Evolutionary conservation across 1,140 invertebrate species (phyloP), one percentile per base, ranked within the genome.

Genomic region (Planococcus citri): DNA sequence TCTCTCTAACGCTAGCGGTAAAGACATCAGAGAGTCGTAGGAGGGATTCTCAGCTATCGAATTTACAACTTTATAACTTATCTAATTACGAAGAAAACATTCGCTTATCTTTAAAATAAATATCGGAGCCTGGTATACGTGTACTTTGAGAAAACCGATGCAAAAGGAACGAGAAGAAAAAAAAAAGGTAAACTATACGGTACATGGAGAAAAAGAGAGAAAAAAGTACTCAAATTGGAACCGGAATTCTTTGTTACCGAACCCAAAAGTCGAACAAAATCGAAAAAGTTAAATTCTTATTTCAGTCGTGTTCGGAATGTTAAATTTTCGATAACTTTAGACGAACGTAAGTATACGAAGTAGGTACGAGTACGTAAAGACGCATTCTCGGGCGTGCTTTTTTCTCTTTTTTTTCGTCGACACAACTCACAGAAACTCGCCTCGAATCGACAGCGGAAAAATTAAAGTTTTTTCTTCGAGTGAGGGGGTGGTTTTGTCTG

Each of bases 281-380:
- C 41, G 41, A 51, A 51, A 51, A 51, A 51, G 41, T 51, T 51
- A 51, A 51, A 51, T 51, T 51, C 41, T 51, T 51, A 51, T 51
- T 51, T 51, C 12, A 17, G 41, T 17, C 41, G 41, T 51, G 41
- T 17, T 14, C n/a, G 41, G 41, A 51, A 51, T 51, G 41, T n/a
- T 6, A 51, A 51, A 51, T 51, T 51, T 33, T 33, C 29, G 29
- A 33, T 33, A 33, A 33, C 4, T 33, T 33, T 33, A 33, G 4
- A n/a, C n/a, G n/a, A n/a, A n/a, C n/a, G n/a, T 12, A 33, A 33
- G 12, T 33, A 33, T 6, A 33, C 29, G 29, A 33, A 3, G 29
- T n/a, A n/a, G n/a, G n/a, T n/a, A 33, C 29, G 3, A 6, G 12
- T 33, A 33, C 29, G 29, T 6, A 33, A 33, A 33, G 12, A 33